These are phyloP conservation scores for Carcharodon carcharias DNA, from an alignment of 2,797 vertebrate genomes.

Conservation along the genomic window DNA sequence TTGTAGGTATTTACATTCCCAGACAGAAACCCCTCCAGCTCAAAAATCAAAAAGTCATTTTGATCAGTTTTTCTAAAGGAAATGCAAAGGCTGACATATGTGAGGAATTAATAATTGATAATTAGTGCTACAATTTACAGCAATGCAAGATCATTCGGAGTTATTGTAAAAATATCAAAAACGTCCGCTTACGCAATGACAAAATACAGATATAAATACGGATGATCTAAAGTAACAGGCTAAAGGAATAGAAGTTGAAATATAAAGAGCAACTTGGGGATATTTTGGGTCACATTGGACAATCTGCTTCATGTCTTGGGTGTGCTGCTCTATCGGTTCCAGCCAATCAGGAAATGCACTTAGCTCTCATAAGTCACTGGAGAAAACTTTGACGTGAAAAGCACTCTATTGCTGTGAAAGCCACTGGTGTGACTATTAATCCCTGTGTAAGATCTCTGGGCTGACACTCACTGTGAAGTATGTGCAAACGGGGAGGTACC, in stretches of 20 bases:
- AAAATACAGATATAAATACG: not conserved
- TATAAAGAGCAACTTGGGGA: slow-evolving; percentile 64
- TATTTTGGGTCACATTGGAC: slow-evolving; percentile 51
- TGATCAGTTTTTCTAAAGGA: not conserved
- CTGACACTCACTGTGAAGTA: slow-evolving; percentile 48
- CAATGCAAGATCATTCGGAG: not conserved
- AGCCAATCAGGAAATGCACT: slow-evolving; percentile 42
- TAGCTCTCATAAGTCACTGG: slow-evolving; percentile 48
- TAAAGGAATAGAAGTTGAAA: slow-evolving; percentile 66
- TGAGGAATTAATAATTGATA: slow-evolving; percentile 9
- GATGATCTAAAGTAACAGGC: slow-evolving; percentile 24
- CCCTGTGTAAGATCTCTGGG: slow-evolving; percentile 43
- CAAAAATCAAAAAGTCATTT: slow-evolving; percentile 20
- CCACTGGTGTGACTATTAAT: slow-evolving; percentile 49
- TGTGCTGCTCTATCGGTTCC: slow-evolving; percentile 43
- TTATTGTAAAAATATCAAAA: slow-evolving; percentile 2
- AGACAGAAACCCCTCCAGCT: slow-evolving; percentile 24
- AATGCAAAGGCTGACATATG: not conserved
- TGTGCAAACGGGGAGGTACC: slow-evolving; percentile 44
- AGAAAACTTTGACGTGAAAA: slow-evolving; percentile 48
- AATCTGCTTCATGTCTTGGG: slow-evolving; percentile 56
- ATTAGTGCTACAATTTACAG: not conserved
- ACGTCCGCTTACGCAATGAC: slow-evolving; percentile 4
- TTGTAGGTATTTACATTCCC: slow-evolving; percentile 25
- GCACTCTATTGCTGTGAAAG: slow-evolving; percentile 45